Conservation (phyloP, 1,140 invertebrate genomes). For the Oryzaephilus surinamensis region DNA sequence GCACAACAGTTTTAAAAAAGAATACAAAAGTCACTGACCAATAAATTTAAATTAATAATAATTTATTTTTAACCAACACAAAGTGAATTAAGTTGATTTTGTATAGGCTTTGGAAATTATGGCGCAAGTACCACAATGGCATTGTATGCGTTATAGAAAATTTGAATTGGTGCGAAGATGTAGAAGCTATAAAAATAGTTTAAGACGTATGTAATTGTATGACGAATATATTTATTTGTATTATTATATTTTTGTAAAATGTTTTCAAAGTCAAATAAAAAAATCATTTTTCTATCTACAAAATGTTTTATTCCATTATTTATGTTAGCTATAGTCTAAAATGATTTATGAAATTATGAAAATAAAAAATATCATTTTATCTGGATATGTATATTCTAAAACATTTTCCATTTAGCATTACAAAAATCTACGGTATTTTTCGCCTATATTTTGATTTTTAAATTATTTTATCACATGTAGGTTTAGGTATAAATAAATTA, state of each 20-base stretch:
- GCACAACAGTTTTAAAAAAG: too few relatives aligned
- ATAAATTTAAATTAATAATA: too few relatives aligned
- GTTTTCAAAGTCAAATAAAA: neutral
- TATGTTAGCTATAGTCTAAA: too few relatives aligned
- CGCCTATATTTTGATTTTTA: conserved; percentile 1
- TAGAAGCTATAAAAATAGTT: conserved; percentile 29
- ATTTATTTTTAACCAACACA: too few relatives aligned
- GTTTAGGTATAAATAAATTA: neutral
- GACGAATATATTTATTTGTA: neutral
- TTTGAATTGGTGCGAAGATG: conserved; percentile 63
- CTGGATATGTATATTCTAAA: neutral
- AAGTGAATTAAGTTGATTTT: conserved; percentile 11
- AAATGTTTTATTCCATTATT: neutral
- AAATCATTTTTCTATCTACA: neutral
- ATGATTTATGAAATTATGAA: too few relatives aligned
- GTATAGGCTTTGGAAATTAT: conserved; percentile 46
- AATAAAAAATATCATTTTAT: neutral
- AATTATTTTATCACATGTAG: neutral
- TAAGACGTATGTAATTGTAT: conserved; percentile 7
- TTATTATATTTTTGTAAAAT: conserved; percentile 9
- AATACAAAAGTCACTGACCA: too few relatives aligned
- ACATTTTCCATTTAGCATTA: too few relatives aligned
- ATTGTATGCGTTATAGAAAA: conserved; percentile 65
- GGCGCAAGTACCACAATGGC: conserved; percentile 65
- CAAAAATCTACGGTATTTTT: too few relatives aligned